Evolutionary conservation across 2,113 vertebrate species (phyloP), one percentile per base, ranked within the genome.

Genomic region (Chunga burmeisteri): DNA sequence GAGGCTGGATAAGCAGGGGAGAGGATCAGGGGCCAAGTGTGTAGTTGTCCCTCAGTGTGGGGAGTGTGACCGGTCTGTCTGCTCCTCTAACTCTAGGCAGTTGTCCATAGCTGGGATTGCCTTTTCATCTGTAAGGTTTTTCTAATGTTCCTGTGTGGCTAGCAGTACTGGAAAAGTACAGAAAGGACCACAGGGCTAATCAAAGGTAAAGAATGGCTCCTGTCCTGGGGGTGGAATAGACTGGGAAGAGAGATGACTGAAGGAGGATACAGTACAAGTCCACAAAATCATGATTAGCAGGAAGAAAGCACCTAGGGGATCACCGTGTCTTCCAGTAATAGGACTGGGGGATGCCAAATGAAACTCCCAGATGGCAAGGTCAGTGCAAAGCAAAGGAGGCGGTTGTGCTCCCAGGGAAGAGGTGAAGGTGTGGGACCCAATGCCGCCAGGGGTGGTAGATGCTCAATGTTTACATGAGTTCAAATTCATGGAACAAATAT

Each of bases 301-400:
- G 78, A 95, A 95, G 26, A 80, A 90, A 82, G 40, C 53, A 91
- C 52, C 68, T 78, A 82, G 27, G 26, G 71, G 46, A 85, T 85
- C 56, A 40, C 30, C 30, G 36, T 34, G 7, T 68, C 49, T 96
- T 96, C 90, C 93, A 93, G 90, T 93, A 96, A 96, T 7, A 96
- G 70, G 85, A 68, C 25, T 0, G 0, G 17, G 17, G 7, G 12
- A 68, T 93, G 93, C 93, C 93, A 97, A 93, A 75, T 29, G 53
- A 87, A 94, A 90, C 78, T 82, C 62, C 53, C 81, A 32, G 56
- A 59, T 34, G 49, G 81, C 92, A 96, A 96, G 94, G 93, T 94
- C 96, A 94, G 40, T 75, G 71, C 40, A 73, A 82, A 72, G 81
- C 42, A 68, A 85, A 82, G 42, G 71, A 95, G 93, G 50, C 44